Evolutionary conservation across 2,888 invertebrate species (phyloP), one percentile per base, ranked within the genome.

Genomic region (Dinocampus coccinellae): DNA sequence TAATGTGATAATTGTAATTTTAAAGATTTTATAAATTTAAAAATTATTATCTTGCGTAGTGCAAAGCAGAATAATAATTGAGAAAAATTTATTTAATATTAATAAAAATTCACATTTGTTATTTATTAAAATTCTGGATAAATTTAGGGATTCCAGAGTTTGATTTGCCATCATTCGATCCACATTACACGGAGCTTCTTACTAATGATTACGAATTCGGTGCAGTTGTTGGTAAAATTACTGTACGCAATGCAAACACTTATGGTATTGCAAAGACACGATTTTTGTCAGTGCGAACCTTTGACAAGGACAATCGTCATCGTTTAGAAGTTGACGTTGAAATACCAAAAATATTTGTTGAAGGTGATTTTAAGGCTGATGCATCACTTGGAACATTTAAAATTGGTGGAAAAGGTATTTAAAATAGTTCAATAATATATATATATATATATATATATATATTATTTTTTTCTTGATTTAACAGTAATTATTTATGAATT

Each of bases 341-440:
- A 47, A 84, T 91, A 33, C 92, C 92, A 0, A 88, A 88, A 76
- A 81, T 92, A 10, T 82, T 88, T 52, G 85, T 91, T 2, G 90
- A 89, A 62, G 92, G 93, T 3, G 85, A 89, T 33, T 93, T 92
- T 83, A 89, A 90, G 77, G 92, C 91, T 0, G 90, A 91, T 73
- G 92, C 93, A 13, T 88, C 89, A 42, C 88, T 93, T 69, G 92
- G 92, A 75, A 88, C 90, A 10, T 87, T 93, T 75, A 90, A 90
- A 77, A 82, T 93, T 73, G 89, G 90, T 71, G 92, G 93, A 33
- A 90, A 92, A 90, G 89, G 93, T 93, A 85, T 89, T 4, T 24
- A 3, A 3, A 29, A 29, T 29, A n/a, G n/a, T n/a, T n/a, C n/a
- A n/a, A n/a, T n/a, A 29, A 29, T 29, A 24, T 34, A 29, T 42